phyloP scores from a whole-genome alignment of 2,113 vertebrate genomes.

The Pelodiscus sinensis region DNA sequence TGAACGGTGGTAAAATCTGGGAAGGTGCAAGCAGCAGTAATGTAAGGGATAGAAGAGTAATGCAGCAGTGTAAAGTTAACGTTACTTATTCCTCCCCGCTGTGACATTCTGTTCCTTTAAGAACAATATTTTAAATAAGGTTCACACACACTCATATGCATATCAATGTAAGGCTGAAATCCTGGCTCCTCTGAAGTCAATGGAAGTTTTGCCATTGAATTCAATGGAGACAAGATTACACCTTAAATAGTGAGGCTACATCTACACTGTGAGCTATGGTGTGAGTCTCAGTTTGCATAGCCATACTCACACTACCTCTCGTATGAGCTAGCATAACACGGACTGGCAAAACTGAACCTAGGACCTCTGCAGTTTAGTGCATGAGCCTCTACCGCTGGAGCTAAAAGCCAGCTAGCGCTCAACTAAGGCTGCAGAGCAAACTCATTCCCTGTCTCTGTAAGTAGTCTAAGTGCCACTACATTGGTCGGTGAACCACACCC shows the following conservation, averaged over 20 bases:
- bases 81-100: neutral
- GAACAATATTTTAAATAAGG: neutral
- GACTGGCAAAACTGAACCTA: too few relatives aligned
- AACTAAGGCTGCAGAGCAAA: too few relatives aligned
- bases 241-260: neutral
- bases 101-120: neutral
- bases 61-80: neutral
- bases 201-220: neutral
- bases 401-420: too few relatives aligned
- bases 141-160: neutral
- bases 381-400: too few relatives aligned
- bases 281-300: neutral
- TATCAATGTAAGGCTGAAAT: neutral
- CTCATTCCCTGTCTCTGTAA: too few relatives aligned
- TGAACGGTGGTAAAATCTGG: neutral
- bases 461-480: too few relatives aligned
- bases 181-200: neutral
- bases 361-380: too few relatives aligned
- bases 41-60: neutral
- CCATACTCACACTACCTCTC: neutral
- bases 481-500: too few relatives aligned
- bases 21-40: neutral
- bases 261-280: neutral
- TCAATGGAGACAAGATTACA: neutral
- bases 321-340: too few relatives aligned